phyloP scores from a whole-genome alignment of 2,113 vertebrate species.

The Astatotilapia flaviijosephi region DNA sequence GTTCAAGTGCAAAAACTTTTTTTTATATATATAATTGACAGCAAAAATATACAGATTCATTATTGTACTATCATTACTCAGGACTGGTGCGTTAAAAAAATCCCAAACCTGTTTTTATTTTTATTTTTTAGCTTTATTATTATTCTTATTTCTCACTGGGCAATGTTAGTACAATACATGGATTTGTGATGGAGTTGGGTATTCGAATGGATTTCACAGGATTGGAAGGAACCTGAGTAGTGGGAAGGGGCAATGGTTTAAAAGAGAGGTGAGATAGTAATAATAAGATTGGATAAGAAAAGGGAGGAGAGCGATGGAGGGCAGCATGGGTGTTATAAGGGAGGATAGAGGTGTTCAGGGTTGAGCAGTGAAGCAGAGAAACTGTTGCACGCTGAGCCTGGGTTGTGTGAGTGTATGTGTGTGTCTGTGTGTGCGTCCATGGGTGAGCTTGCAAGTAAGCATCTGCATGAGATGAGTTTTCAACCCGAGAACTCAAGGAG shows the following conservation, averaged over 20 bases:
- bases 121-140: background rate
- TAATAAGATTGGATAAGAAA: conserved; percentile 64
- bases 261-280: conserved; percentile 58
- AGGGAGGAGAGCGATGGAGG: conserved; percentile 31
- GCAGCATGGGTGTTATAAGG: conserved; percentile 39
- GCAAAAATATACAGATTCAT: background rate
- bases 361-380: conserved; percentile 65
- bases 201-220: conserved; percentile 8
- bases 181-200: conserved; percentile 10
- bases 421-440: background rate
- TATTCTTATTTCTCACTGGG: conserved; percentile 13
- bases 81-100: background rate
- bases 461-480: conserved; percentile 47
- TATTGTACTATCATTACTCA: background rate
- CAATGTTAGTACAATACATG: conserved; percentile 24
- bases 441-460: background rate
- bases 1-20: background rate
- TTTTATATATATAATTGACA: background rate
- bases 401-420: background rate
- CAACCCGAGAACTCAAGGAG: conserved; percentile 22
- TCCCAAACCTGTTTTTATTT: background rate
- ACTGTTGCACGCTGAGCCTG: conserved; percentile 22
- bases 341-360: conserved; percentile 57
- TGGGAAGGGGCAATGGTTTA: conserved; percentile 10
- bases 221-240: background rate